Percentiles rank a stretch among this genome's conserved stretches.
Conservation (phyloP, 2,113 vertebrate species). For the Meles meles region DNA sequence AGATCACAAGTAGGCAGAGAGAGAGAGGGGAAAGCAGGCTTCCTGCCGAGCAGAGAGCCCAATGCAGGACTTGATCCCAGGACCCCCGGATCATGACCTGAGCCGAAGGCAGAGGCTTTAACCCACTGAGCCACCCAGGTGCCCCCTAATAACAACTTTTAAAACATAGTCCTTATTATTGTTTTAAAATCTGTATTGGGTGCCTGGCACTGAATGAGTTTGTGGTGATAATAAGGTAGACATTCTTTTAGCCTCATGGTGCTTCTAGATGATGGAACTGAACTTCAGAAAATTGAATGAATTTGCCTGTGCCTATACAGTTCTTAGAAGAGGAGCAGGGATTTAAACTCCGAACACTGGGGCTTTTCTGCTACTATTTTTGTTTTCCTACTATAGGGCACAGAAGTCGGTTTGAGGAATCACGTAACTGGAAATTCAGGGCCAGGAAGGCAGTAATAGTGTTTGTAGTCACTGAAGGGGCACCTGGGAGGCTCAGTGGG, state of each 20-base stretch:
- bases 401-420: not conserved
- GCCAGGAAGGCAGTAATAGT: not conserved
- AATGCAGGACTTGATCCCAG: too few species aligned
- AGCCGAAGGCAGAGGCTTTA: too few species aligned
- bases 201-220: not conserved
- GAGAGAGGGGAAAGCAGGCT: too few species aligned
- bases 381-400: not conserved
- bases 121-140: too few species aligned
- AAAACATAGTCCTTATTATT: not conserved
- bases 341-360: not conserved
- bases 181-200: not conserved
- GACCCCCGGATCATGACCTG: too few species aligned
- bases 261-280: not conserved
- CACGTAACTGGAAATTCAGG: not conserved
- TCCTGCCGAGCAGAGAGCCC: too few species aligned
- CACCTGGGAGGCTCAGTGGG: too few species aligned
- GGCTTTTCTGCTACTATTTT: not conserved
- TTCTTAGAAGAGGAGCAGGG: not conserved
- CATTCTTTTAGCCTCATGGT: not conserved
- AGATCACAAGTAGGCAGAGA: too few species aligned
- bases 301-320: not conserved
- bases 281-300: not conserved
- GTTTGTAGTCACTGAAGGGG: not conserved
- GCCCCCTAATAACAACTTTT: too few species aligned
- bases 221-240: not conserved